phyloP scores from a whole-genome alignment of 2,888 invertebrate species.

The Hololepta plana region DNA sequence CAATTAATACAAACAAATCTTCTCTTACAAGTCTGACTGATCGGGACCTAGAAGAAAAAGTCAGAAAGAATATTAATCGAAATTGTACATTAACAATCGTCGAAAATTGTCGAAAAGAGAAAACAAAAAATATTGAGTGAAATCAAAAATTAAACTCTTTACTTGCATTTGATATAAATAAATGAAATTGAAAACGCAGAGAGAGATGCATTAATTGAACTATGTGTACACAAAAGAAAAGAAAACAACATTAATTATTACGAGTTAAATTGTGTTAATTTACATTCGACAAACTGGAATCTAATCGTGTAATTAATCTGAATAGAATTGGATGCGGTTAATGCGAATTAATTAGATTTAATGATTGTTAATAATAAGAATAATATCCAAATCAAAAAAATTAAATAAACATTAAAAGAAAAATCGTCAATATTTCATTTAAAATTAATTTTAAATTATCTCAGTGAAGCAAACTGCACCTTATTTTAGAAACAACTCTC shows the following conservation, averaged over 20 bases:
- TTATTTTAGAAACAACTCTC: conserved; percentile 15
- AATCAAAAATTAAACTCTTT: conserved; percentile 6
- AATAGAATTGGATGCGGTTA: conserved; percentile 3
- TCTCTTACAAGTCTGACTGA: conserved; percentile 37
- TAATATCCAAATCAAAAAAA: conserved; percentile 5
- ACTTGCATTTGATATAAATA: conserved; percentile 9
- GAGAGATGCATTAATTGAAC: background rate
- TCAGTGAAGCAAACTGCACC: conserved; percentile 33
- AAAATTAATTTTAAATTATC: conserved; percentile 11
- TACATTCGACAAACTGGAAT: conserved; percentile 11
- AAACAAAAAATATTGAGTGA: conserved; percentile 3
- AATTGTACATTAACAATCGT: conserved; percentile 2
- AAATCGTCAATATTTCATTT: conserved; percentile 10
- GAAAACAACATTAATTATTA: conserved; percentile 1
- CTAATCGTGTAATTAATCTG: conserved; percentile 4
- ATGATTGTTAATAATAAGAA: conserved; percentile 5
- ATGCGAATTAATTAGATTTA: background rate
- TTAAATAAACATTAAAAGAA: conserved; percentile 8
- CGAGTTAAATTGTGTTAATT: conserved; percentile 10
- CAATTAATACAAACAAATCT: too few species aligned
- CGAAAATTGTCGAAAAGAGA: background rate
- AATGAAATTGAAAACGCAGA: background rate
- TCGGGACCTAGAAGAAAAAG: conserved; percentile 35
- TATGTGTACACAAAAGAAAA: background rate
- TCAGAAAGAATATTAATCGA: conserved; percentile 4